Evolutionary conservation across 1,140 invertebrate species (phyloP).

Genomic region (Euglossa dilemma): DNA sequence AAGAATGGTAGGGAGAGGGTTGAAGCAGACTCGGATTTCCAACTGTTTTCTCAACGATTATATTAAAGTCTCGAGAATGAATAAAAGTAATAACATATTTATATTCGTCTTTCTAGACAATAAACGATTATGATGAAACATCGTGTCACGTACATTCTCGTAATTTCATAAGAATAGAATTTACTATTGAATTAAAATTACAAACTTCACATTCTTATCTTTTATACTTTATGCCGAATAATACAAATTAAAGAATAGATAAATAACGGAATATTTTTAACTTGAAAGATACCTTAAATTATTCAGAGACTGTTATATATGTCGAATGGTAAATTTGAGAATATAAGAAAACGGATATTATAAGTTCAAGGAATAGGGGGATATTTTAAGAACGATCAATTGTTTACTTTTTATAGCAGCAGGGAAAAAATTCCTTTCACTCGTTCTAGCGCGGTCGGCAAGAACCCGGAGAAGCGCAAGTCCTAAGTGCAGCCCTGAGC

Average conservation of each 20-base stretch:
- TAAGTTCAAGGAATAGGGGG: not conserved
- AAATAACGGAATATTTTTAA: not conserved
- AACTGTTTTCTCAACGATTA: not conserved
- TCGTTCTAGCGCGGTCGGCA: not conserved
- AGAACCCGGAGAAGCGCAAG: not conserved
- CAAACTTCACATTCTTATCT: not conserved
- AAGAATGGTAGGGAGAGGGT: constrained; percentile 53
- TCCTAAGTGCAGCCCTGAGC: constrained; percentile 55
- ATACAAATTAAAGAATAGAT: not conserved
- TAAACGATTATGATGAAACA: not conserved
- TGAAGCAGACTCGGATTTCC: constrained; percentile 40
- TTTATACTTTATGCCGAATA: not conserved
- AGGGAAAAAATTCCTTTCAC: not conserved
- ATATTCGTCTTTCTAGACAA: not conserved
- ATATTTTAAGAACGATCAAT: not conserved
- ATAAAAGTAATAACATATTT: too few relatives aligned
- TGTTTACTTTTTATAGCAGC: not conserved
- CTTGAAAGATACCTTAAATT: not conserved
- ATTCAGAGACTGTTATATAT: too few relatives aligned
- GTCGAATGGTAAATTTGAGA: not conserved
- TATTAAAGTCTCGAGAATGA: too few relatives aligned
- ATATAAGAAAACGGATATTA: not conserved
- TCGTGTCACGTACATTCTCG: too few relatives aligned
- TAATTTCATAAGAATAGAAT: not conserved
- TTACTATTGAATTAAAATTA: not conserved